phyloP scores from a whole-genome alignment of 2,113 vertebrate genomes.

The Rattus rattus region DNA sequence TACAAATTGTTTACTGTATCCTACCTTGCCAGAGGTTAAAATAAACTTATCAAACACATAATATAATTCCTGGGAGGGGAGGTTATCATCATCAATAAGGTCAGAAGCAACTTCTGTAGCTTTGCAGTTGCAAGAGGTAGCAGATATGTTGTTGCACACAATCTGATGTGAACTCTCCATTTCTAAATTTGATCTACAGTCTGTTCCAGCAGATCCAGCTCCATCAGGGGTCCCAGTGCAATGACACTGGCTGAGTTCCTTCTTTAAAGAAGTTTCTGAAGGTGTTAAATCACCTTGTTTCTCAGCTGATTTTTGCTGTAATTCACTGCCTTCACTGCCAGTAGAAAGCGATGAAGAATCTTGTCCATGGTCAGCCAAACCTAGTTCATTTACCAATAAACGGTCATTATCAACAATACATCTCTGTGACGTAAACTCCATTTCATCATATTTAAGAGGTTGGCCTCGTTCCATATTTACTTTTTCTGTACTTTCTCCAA shows the following conservation, averaged over 20 bases:
- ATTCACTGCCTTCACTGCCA: slow-evolving; percentile 82
- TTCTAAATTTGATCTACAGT: slow-evolving; percentile 79
- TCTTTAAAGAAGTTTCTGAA: slow-evolving; percentile 77
- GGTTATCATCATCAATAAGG: slow-evolving; percentile 83
- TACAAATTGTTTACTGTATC: slow-evolving; percentile 56
- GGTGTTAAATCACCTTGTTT: slow-evolving; percentile 78
- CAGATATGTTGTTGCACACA: slow-evolving; percentile 81
- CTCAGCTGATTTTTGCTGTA: slow-evolving; percentile 82
- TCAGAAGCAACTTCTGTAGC: slow-evolving; percentile 83
- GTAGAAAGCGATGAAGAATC: slow-evolving; percentile 78
- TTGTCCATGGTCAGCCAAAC: slow-evolving; percentile 76
- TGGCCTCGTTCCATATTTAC: slow-evolving; percentile 78
- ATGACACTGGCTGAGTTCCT: slow-evolving; percentile 78
- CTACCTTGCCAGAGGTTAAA: slow-evolving; percentile 98
- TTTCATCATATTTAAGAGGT: slow-evolving; percentile 80
- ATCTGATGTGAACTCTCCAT: slow-evolving; percentile 73
- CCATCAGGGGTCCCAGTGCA: slow-evolving; percentile 79
- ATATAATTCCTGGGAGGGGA: slow-evolving; percentile 90
- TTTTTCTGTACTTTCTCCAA: slow-evolving; percentile 82
- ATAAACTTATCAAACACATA: slow-evolving; percentile 97
- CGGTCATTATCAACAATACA: slow-evolving; percentile 74
- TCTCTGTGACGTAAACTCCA: slow-evolving; percentile 82
- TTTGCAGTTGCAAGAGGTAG: slow-evolving; percentile 89
- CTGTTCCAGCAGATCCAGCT: slow-evolving; percentile 82
- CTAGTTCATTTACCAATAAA: slow-evolving; percentile 74